Evolutionary conservation across 2,113 vertebrate species (phyloP).

Genomic region (Poeciliopsis prolifica): DNA sequence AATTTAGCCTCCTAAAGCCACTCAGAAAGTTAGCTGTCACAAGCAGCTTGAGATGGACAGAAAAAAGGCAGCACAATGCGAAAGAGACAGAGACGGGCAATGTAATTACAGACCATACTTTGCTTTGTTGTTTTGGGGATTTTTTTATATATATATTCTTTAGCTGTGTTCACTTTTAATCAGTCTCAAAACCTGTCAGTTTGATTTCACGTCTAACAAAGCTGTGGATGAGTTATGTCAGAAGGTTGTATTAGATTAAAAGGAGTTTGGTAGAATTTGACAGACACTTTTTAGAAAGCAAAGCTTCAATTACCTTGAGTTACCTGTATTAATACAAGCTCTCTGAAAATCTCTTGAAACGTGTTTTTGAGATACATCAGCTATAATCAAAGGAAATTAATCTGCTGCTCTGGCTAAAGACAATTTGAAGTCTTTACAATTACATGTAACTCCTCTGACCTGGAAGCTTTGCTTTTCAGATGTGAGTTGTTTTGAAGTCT

Average conservation of each 20-base stretch:
- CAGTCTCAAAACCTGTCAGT: conserved; percentile 66
- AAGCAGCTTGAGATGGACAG: conserved; percentile 51
- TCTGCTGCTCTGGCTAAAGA: conserved; percentile 42
- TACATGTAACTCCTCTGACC: conserved; percentile 22
- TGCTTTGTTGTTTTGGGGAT: conserved; percentile 52
- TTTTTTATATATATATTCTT: conserved; percentile 25
- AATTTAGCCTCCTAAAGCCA: conserved; percentile 75
- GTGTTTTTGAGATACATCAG: conserved; percentile 66
- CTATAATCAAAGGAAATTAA: conserved; percentile 66
- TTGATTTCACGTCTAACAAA: conserved; percentile 69
- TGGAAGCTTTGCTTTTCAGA: conserved; percentile 23
- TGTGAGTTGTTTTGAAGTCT: conserved; percentile 23
- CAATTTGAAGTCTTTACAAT: conserved; percentile 58
- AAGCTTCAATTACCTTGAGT: conserved; percentile 68
- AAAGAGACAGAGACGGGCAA: conserved; percentile 28
- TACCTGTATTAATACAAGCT: conserved; percentile 62
- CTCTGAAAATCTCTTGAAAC: conserved; percentile 62
- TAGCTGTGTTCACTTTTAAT: conserved; percentile 68
- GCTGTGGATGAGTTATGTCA: conserved; percentile 68
- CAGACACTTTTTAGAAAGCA: conserved; percentile 56
- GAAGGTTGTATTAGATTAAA: conserved; percentile 50
- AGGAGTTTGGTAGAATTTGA: conserved; percentile 55
- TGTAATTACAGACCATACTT: conserved; percentile 57
- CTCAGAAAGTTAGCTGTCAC: conserved; percentile 61
- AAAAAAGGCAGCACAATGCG: conserved; percentile 36